These are phyloP conservation scores for Acronicta psi DNA, from an alignment of 2,888 invertebrate species.

Conservation along the genomic window DNA sequence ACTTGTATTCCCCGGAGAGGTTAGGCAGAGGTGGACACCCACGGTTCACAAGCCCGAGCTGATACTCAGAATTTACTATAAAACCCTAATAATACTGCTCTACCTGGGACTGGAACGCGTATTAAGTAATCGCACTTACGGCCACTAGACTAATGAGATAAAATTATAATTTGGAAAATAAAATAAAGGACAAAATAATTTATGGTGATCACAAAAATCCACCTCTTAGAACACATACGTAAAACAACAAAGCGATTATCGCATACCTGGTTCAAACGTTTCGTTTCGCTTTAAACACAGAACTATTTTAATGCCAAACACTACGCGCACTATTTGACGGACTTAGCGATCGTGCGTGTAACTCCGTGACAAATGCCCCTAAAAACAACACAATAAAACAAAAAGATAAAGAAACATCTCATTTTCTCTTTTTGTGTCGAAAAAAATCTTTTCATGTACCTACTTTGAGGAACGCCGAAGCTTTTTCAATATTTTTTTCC, in stretches of 20 bases:
- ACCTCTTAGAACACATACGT: conserved; percentile 15
- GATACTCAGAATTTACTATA: too few species aligned
- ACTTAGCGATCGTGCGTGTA: conserved; percentile 47
- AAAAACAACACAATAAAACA: conserved; percentile 56
- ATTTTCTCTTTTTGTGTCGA: conserved; percentile 41
- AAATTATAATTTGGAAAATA: too few species aligned
- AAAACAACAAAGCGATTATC: conserved; percentile 31
- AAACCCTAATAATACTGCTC: too few species aligned
- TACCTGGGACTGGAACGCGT: too few species aligned
- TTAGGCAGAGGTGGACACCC: too few species aligned
- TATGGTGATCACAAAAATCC: neutral
- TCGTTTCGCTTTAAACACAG: conserved; percentile 26
- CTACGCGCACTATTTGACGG: conserved; percentile 27
- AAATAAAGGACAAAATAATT: too few species aligned
- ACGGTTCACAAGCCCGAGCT: too few species aligned
- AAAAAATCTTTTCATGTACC: conserved; percentile 45
- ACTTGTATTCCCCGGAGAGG: too few species aligned
- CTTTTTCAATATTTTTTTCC: conserved; percentile 59
- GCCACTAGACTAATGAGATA: too few species aligned
- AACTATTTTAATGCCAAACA: conserved; percentile 33
- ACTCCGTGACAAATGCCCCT: conserved; percentile 42
- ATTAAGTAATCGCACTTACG: too few species aligned
- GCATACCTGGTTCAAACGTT: conserved; percentile 20
- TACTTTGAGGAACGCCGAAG: conserved; percentile 58
- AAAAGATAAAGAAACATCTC: conserved; percentile 50